phyloP scores from a whole-genome alignment of 2,888 invertebrate species.

The Glyphotaelius pellucidus region DNA sequence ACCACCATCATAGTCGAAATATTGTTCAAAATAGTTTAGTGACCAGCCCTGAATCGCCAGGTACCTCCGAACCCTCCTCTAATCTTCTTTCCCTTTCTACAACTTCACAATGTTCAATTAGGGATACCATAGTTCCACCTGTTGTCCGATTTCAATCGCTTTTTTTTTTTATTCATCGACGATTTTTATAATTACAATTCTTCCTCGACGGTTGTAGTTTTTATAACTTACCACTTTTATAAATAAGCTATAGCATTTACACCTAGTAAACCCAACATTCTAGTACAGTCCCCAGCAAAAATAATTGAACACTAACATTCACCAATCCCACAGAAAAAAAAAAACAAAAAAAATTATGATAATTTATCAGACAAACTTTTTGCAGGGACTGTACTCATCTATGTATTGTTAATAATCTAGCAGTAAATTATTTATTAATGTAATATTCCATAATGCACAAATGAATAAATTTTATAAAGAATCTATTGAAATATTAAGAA shows the following conservation, averaged over 20 bases:
- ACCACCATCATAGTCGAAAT: too few species aligned
- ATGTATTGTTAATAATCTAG: neutral
- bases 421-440: neutral
- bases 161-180: neutral
- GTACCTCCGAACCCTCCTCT: too few species aligned
- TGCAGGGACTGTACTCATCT: neutral
- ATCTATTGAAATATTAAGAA: conserved; percentile 3
- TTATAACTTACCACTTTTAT: conserved; percentile 17
- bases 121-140: too few species aligned
- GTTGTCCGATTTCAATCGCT: too few species aligned
- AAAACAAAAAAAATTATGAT: too few species aligned
- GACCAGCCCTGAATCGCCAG: too few species aligned
- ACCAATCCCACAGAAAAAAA: neutral
- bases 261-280: neutral
- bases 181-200: neutral
- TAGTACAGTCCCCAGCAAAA: neutral
- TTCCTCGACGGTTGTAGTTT: conserved; percentile 15
- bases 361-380: neutral
- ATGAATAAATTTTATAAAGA: conserved; percentile 23
- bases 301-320: neutral
- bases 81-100: too few species aligned
- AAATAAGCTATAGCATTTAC: conserved; percentile 3
- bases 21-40: too few species aligned
- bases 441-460: conserved; percentile 30
- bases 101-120: too few species aligned